A percentile compares a stretch with the other conserved stretches of the same genome.
Evolutionary conservation across 2,797 vertebrate genomes (phyloP).

Genomic region (Toxotes lorentzi): DNA sequence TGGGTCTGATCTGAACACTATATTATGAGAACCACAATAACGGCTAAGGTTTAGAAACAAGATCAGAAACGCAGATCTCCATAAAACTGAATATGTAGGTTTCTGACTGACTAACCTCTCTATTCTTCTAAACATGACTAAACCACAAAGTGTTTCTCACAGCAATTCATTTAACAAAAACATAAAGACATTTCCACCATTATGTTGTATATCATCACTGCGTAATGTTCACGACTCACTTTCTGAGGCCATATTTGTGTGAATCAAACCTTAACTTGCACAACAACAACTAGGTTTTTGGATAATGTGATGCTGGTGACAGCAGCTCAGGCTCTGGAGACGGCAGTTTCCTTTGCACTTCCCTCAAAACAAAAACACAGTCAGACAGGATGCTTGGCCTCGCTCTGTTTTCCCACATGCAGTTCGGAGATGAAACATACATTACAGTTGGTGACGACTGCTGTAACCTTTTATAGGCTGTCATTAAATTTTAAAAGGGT

Average conservation of each 20-base stretch:
- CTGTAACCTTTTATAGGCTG: constrained; percentile 51
- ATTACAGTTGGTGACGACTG: constrained; percentile 11
- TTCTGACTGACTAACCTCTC: neutral
- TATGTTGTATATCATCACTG: neutral
- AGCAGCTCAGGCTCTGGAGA: constrained; percentile 26
- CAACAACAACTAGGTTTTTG: constrained; percentile 1
- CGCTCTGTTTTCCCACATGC: constrained; percentile 33
- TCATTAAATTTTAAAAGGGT: constrained; percentile 59
- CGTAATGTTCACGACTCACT: neutral
- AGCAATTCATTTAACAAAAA: neutral
- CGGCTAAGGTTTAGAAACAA: neutral
- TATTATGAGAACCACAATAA: constrained; percentile 11
- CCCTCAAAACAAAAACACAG: constrained; percentile 63
- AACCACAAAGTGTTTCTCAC: neutral
- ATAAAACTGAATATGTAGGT: neutral
- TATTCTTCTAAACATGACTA: neutral
- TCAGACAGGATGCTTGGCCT: constrained; percentile 41
- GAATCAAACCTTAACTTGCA: constrained; percentile 9
- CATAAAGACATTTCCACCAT: constrained; percentile 5
- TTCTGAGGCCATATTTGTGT: neutral
- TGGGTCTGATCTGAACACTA: constrained; percentile 45
- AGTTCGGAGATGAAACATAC: constrained; percentile 26
- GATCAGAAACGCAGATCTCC: neutral
- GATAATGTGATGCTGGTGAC: constrained; percentile 23
- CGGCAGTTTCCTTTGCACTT: constrained; percentile 53